Conservation (phyloP, 1,140 invertebrate genomes). For the Pogonognathellus flavescens region DNA sequence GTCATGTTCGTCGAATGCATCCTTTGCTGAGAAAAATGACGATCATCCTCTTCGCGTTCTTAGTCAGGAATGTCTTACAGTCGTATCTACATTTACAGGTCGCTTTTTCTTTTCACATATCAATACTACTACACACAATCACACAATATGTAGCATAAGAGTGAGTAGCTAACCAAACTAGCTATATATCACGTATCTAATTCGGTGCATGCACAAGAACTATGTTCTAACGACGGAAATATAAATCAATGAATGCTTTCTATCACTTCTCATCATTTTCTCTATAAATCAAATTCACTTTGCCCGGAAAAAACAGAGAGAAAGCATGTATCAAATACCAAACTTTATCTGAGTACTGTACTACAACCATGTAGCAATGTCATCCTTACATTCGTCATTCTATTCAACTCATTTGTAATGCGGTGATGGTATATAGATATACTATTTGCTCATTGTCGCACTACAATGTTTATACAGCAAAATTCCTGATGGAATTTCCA, state of each 20-base stretch:
- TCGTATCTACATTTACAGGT: constrained; percentile 87
- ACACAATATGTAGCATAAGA: too few species aligned
- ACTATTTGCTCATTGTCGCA: neutral
- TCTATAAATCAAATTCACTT: constrained; percentile 42
- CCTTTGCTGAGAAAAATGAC: constrained; percentile 70
- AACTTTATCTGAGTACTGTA: neutral
- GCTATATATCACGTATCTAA: too few species aligned
- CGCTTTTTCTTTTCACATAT: constrained; percentile 23
- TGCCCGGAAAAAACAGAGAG: constrained; percentile 11
- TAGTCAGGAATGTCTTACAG: constrained; percentile 90
- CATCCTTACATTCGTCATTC: neutral
- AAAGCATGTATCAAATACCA: neutral
- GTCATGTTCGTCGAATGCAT: constrained; percentile 38
- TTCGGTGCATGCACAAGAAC: too few species aligned
- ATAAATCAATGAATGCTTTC: constrained; percentile 43
- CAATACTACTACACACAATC: too few species aligned
- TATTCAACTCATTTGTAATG: neutral
- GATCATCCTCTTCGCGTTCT: constrained; percentile 85
- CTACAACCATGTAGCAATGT: neutral
- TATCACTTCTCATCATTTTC: constrained; percentile 22
- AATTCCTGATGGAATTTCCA: too few species aligned
- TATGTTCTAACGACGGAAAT: neutral
- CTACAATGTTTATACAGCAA: neutral
- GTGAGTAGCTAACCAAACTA: too few species aligned
- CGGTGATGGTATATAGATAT: neutral